A percentile compares a stretch with the other conserved stretches of the same genome.
These are phyloP conservation scores for Aethina tumida DNA, from an alignment of 1,140 invertebrate genomes.

Conservation along the genomic window DNA sequence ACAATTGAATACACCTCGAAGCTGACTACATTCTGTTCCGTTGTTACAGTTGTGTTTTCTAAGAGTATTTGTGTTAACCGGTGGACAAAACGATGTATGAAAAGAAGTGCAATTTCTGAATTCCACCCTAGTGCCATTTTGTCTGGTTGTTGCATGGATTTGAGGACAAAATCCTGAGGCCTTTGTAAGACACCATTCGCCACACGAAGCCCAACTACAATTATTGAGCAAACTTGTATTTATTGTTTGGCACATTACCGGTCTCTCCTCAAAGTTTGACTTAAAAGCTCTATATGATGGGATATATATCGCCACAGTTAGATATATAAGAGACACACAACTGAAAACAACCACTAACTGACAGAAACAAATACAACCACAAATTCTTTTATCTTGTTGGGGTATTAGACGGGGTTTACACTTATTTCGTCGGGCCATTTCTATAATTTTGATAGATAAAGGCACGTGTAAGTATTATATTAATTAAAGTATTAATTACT, in stretches of 20 bases:
- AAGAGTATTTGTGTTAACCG: slow-evolving; percentile 21
- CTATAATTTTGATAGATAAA: slow-evolving; percentile 10
- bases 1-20: slow-evolving; percentile 79
- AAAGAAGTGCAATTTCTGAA: slow-evolving; percentile 71
- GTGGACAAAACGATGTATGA: slow-evolving; percentile 65
- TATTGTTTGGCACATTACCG: slow-evolving; percentile 83
- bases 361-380: slow-evolving; percentile 82
- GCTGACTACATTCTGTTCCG: slow-evolving; percentile 70
- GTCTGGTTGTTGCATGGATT: slow-evolving; percentile 73
- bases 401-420: slow-evolving; percentile 51
- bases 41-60: slow-evolving; percentile 74
- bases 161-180: slow-evolving; percentile 78
- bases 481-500: not conserved
- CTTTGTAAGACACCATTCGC: slow-evolving; percentile 86
- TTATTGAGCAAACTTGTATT: slow-evolving; percentile 66
- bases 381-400: slow-evolving; percentile 75
- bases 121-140: slow-evolving; percentile 66
- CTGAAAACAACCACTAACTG: slow-evolving; percentile 82
- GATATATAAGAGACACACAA: slow-evolving; percentile 76
- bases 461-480: slow-evolving; percentile 8
- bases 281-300: slow-evolving; percentile 71
- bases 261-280: slow-evolving; percentile 68
- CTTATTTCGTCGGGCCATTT: slow-evolving; percentile 32
- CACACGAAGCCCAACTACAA: slow-evolving; percentile 79
- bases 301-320: slow-evolving; percentile 81